These are phyloP conservation scores for Manis pentadactyla DNA, from an alignment of 2,797 vertebrate species.

Conservation along the genomic window DNA sequence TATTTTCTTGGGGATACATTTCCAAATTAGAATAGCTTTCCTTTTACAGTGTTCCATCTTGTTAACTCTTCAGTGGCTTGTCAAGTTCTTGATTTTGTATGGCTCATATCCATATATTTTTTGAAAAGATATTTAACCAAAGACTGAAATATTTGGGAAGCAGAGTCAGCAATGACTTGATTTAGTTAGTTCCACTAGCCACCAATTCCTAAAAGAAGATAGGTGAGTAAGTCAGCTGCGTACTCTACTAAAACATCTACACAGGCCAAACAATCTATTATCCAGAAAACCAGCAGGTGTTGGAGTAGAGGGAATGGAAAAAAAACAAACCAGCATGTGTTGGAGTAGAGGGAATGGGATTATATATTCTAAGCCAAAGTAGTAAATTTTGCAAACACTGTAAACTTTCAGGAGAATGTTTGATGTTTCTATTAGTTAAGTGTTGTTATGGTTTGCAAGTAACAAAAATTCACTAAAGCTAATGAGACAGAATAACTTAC, in stretches of 20 bases:
- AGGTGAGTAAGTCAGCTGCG: slow-evolving; percentile 35
- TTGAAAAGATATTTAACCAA: slow-evolving; percentile 29
- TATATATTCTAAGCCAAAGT: not conserved
- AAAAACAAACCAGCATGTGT: not conserved
- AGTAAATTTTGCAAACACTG: slow-evolving; percentile 35
- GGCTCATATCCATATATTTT: slow-evolving; percentile 8
- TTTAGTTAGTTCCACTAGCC: not conserved
- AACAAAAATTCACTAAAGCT: not conserved
- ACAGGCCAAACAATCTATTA: not conserved
- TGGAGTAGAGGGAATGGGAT: not conserved
- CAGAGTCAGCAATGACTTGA: not conserved
- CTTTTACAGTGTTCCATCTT: not conserved
- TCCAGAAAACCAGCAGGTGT: not conserved
- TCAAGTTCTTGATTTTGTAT: slow-evolving; percentile 43
- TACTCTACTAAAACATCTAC: not conserved
- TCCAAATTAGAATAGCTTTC: slow-evolving; percentile 48
- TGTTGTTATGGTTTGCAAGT: slow-evolving; percentile 6
- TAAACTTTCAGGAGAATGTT: not conserved
- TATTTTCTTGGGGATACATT: slow-evolving; percentile 42
- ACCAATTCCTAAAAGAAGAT: slow-evolving; percentile 4
- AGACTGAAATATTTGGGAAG: slow-evolving; percentile 22
- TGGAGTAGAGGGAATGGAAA: not conserved
- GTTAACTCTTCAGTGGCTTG: slow-evolving; percentile 57
- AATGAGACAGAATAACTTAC: not conserved
- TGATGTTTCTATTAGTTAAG: slow-evolving; percentile 1